Percentiles rank a stretch among this genome's conserved stretches.
Conservation (phyloP, 2,113 vertebrate species). For the Cavia porcellus region DNA sequence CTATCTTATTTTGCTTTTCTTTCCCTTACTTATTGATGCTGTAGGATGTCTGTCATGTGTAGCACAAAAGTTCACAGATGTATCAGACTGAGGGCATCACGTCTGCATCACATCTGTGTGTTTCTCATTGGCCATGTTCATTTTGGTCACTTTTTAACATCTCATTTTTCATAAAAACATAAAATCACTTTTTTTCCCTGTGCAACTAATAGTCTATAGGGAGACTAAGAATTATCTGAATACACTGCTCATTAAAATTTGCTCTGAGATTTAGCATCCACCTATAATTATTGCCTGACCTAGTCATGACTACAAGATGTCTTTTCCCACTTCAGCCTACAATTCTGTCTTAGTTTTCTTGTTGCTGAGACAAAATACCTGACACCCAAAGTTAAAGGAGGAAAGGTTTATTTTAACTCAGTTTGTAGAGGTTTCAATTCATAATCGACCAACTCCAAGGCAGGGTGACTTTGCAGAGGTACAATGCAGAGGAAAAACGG, state of each 20-base stretch:
- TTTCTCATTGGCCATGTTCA: neutral
- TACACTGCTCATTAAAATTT: neutral
- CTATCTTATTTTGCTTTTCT: neutral
- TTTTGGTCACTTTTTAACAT: neutral
- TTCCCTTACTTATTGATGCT: neutral
- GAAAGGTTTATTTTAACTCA: neutral
- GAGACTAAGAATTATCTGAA: neutral
- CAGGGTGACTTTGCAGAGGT: too few species aligned
- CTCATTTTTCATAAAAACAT: neutral
- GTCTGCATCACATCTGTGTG: neutral
- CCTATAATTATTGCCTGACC: neutral
- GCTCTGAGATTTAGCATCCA: neutral
- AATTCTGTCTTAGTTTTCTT: neutral
- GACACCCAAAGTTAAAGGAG: neutral
- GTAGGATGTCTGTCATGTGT: neutral
- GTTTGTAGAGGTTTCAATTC: neutral
- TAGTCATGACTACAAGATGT: neutral
- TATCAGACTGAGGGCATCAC: neutral
- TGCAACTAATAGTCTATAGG: neutral
- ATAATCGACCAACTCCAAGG: neutral
- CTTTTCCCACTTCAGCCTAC: neutral
- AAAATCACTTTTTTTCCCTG: neutral
- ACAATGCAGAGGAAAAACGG: too few species aligned
- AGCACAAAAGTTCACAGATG: neutral
- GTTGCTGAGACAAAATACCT: neutral